These are phyloP conservation scores for Cygnus atratus DNA, from an alignment of 2,113 vertebrate genomes.

Conservation along the genomic window DNA sequence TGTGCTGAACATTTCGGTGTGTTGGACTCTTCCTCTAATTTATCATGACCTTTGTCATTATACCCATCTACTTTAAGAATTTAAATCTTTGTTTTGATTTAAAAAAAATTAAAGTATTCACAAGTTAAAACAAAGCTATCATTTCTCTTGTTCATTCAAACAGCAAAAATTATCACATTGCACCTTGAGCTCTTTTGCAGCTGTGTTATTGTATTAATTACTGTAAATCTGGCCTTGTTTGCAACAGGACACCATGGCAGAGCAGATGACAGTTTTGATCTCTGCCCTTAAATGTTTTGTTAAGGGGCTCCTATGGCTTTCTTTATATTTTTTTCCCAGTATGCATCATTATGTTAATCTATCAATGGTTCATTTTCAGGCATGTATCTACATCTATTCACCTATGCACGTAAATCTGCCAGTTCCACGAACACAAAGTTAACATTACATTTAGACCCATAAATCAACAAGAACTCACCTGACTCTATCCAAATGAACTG, in stretches of 20 bases:
- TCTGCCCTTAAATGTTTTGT: neutral
- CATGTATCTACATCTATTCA: neutral
- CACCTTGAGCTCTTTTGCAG: neutral
- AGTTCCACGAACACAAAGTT: neutral
- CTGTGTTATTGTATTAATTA: rapidly evolving
- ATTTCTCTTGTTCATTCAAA: neutral
- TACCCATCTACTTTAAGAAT: rapidly evolving
- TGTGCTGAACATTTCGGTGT: neutral
- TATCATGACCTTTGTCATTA: rapidly evolving
- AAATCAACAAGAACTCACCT: neutral
- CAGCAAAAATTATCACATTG: rapidly evolving
- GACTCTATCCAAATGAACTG: neutral
- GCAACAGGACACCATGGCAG: neutral
- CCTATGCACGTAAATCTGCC: neutral
- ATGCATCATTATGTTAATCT: neutral
- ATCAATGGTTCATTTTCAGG: neutral
- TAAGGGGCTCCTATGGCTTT: neutral
- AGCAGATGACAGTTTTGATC: neutral
- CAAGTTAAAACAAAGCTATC: neutral
- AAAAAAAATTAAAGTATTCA: neutral
- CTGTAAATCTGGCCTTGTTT: neutral
- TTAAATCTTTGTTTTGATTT: neutral
- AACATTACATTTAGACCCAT: neutral
- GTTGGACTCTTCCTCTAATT: neutral
- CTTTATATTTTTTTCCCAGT: neutral